phyloP scores from a whole-genome alignment of 2,113 vertebrate species.

The Oxyruncus cristatus region DNA sequence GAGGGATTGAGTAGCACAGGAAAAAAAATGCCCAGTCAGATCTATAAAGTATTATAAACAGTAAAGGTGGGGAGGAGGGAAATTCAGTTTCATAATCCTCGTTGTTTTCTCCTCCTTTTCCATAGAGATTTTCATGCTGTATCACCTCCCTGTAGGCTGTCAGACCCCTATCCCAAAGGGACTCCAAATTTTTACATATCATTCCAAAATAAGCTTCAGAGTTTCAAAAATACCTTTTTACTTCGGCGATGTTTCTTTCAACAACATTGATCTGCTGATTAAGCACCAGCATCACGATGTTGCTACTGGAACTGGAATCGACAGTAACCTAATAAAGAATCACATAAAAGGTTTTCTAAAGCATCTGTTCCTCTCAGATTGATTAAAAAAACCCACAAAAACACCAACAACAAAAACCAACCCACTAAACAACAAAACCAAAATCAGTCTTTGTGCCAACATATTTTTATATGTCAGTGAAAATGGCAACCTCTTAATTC shows the following conservation, averaged over 20 bases:
- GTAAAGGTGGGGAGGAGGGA: neutral
- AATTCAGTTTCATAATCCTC: neutral
- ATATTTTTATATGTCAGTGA: neutral
- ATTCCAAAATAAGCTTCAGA: neutral
- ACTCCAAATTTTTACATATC: neutral
- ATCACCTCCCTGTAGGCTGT: neutral
- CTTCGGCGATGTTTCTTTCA: conserved; percentile 53
- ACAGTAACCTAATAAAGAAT: conserved; percentile 65
- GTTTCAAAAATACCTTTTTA: conserved; percentile 66
- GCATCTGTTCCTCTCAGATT: neutral
- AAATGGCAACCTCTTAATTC: neutral
- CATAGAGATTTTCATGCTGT: neutral
- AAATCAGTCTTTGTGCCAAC: neutral
- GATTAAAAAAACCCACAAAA: neutral
- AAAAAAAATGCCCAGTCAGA: neutral
- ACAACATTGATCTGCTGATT: conserved; percentile 70
- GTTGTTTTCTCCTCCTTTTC: neutral
- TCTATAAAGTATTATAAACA: neutral
- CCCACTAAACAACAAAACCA: neutral
- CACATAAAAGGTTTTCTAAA: neutral
- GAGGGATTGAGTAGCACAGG: neutral
- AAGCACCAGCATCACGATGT: conserved; percentile 66
- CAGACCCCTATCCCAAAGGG: neutral
- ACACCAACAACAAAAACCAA: neutral
- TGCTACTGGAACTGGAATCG: conserved; percentile 30